Percentiles rank a stretch among this genome's conserved stretches.
phyloP scores from a whole-genome alignment of 2,888 invertebrate genomes.

The Sarcophaga carnaria region DNA sequence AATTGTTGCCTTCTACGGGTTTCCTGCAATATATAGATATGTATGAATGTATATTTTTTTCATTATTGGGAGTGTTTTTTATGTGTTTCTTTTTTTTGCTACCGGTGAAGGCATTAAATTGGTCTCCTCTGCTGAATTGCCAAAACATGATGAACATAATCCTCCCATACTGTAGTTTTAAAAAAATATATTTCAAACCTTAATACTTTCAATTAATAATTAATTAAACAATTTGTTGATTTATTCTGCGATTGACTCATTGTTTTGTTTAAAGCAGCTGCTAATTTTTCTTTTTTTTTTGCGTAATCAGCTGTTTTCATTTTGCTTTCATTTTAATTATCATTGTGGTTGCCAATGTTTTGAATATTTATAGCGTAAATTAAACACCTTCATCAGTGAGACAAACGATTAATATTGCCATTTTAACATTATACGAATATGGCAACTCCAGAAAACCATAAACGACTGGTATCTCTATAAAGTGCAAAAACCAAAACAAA shows the following conservation, averaged over 20 bases:
- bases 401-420: background rate
- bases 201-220: constrained; percentile 17
- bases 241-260: constrained; percentile 39
- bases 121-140: constrained; percentile 76
- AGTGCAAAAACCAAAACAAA: constrained; percentile 48
- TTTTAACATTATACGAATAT: background rate
- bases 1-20: constrained; percentile 85
- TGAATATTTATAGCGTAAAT: too few species aligned
- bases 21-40: constrained; percentile 82
- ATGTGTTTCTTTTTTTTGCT: constrained; percentile 18
- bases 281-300: background rate
- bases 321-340: constrained; percentile 13
- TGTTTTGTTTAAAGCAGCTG: constrained; percentile 19
- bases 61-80: background rate
- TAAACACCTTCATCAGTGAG: too few species aligned
- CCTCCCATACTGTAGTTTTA: constrained; percentile 74
- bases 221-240: constrained; percentile 46
- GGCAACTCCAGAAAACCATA: background rate
- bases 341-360: constrained; percentile 11
- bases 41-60: constrained; percentile 33
- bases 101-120: constrained; percentile 80
- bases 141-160: constrained; percentile 76
- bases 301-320: constrained; percentile 17
- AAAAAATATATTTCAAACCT: constrained; percentile 12
- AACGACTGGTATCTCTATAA: constrained; percentile 3